Conservation (phyloP, 1,140 invertebrate genomes). For the Tribolium madens region DNA sequence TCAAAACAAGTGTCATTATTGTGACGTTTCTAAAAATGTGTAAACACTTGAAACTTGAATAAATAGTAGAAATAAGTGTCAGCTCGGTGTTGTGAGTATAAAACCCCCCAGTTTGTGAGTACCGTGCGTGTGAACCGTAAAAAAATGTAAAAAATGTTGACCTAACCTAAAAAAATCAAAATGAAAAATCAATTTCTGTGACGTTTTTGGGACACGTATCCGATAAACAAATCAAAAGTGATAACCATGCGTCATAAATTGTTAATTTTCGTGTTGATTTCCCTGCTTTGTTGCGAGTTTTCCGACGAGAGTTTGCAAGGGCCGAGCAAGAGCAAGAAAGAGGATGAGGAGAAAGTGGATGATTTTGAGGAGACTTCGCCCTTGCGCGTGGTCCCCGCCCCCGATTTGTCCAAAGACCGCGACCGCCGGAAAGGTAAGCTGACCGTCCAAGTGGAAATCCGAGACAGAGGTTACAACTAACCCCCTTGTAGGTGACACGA, state of each 20-base stretch:
- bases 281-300: constrained; percentile 59
- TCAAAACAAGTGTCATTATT: not conserved
- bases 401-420: constrained; percentile 62
- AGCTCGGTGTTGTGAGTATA: not conserved
- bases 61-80: not conserved
- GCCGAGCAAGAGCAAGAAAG: constrained; percentile 45
- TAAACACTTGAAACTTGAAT: not conserved
- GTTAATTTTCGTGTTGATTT: constrained; percentile 42
- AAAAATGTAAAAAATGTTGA: constrained; percentile 8
- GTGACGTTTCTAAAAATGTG: not conserved
- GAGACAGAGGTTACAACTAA: constrained; percentile 16
- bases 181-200: constrained; percentile 48
- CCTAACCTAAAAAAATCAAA: constrained; percentile 11
- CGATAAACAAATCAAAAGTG: constrained; percentile 52
- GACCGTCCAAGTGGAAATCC: constrained; percentile 36
- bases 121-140: not conserved
- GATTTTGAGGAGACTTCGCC: constrained; percentile 54
- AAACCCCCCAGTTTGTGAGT: not conserved
- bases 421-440: constrained; percentile 53
- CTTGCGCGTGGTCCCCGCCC: constrained; percentile 62
- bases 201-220: constrained; percentile 58
- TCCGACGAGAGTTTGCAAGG: constrained; percentile 56
- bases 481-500: constrained; percentile 28
- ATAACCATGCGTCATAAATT: constrained; percentile 53
- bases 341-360: constrained; percentile 37